Percentiles rank a stretch among this genome's conserved stretches.
Evolutionary conservation across 2,888 invertebrate genomes (phyloP).

Genomic region (Cantharis nigra): DNA sequence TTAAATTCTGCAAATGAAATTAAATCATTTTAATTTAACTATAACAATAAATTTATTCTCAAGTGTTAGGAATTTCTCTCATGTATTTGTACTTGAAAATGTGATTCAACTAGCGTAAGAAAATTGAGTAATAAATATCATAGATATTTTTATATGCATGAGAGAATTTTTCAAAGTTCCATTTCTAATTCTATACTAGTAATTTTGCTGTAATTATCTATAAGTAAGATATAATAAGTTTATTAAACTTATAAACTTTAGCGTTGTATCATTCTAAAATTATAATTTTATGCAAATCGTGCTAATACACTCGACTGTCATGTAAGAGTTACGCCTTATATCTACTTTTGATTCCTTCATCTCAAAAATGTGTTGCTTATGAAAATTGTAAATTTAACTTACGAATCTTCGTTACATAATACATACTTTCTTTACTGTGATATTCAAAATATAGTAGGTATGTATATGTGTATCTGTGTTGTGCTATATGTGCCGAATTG

Average conservation of each 20-base stretch:
- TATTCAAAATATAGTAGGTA: slow-evolving; percentile 53
- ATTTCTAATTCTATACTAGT: slow-evolving; percentile 35
- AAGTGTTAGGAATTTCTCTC: slow-evolving; percentile 43
- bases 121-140: slow-evolving; percentile 51
- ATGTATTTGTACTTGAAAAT: slow-evolving; percentile 54
- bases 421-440: slow-evolving; percentile 54
- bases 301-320: slow-evolving; percentile 23
- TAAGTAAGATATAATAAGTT: background rate
- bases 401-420: slow-evolving; percentile 7
- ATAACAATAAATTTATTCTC: slow-evolving; percentile 38
- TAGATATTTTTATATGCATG: slow-evolving; percentile 55
- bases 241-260: background rate
- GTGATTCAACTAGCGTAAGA: slow-evolving; percentile 55
- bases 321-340: slow-evolving; percentile 44
- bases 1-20: slow-evolving; percentile 20
- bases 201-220: slow-evolving; percentile 33
- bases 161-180: slow-evolving; percentile 39
- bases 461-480: slow-evolving; percentile 52
- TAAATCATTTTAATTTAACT: slow-evolving; percentile 29
- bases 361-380: slow-evolving; percentile 41
- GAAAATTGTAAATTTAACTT: slow-evolving; percentile 31
- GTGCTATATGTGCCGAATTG: slow-evolving; percentile 50
- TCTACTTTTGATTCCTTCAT: slow-evolving; percentile 38
- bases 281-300: slow-evolving; percentile 18
- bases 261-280: background rate